phyloP scores from a whole-genome alignment of 1,140 invertebrate species.

The Pemphigus obesinymphae region DNA sequence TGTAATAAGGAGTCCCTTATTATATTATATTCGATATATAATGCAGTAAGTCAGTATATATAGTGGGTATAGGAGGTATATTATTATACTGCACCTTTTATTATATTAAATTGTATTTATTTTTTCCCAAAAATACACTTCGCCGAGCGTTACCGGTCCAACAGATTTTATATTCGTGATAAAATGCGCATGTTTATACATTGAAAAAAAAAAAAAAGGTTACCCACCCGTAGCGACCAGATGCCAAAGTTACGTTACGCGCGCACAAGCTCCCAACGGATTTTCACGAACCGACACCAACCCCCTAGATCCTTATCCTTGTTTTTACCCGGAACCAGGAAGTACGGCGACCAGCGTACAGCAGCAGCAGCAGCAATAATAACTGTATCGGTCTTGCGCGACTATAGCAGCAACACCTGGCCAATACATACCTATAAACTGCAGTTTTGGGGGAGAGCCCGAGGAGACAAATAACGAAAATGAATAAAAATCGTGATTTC shows the following conservation, averaged over 20 bases:
- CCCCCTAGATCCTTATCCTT: not conserved
- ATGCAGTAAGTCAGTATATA: not conserved
- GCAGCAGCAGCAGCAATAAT: not conserved
- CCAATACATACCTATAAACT: not conserved
- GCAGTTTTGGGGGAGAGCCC: not conserved
- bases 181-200: not conserved
- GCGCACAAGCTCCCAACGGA: conserved; percentile 4
- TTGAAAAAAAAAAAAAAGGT: not conserved
- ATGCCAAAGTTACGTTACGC: not conserved
- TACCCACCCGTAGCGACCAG: not conserved
- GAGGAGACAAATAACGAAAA: not conserved
- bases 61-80: not conserved
- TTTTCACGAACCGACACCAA: not conserved
- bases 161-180: not conserved
- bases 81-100: not conserved
- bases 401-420: not conserved
- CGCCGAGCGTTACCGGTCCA: not conserved
- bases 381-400: conserved; percentile 11
- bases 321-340: conserved; percentile 28
- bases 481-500: not conserved
- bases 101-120: not conserved
- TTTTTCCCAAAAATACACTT: not conserved
- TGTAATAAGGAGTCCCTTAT: not conserved
- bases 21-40: not conserved
- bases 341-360: not conserved